Base-by-base conservation (phyloP, 2,888 invertebrate genomes). In the Aproaerema taeniolella region DNA sequence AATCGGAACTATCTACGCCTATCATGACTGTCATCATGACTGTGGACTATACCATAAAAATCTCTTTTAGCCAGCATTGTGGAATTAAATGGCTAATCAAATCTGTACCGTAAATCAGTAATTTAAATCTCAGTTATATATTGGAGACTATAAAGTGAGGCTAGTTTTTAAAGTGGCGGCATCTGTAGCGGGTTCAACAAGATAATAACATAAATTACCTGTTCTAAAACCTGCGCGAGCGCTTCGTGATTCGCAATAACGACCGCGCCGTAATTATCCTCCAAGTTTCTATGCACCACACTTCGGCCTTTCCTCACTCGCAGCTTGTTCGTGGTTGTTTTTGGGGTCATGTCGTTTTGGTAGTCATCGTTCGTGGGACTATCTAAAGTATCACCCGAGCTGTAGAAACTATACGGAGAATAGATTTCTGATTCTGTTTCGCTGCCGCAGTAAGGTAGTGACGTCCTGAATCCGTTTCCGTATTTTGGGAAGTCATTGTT, bases 211-310 rank as follows among this genome's bases (percentile, higher is more conserved):
- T 46, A 60, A 67, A 63, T 73, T 78, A 95, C 95, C 89, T 95
- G 95, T 80, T 96, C 95, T 48, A 95, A 88, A 58, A 96, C 92
- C 80, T 95, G 95, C 37, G 95, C 94, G 12, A 96, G 88, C 5
- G 95, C 95, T 78, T 96, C 95, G 66, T 95, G 95, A 85, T 96
- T 96, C 46, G 95, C 95, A 25, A 95, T 92, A 49, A 95, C 92
- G 24, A 96, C 95, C 29, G 95, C 95, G 11, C 95, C 95, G 64
- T 96, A 96, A 82, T 95, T 95, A 65, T 96, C 95, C 67, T 96
- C 95, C 47, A 96, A 88, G 67, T 92, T 95, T 63, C 91, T 93
- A 70, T 95, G 95, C 7, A 95, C 93, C 48, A 95, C 91, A 69
- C 93, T 94, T 44, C 95, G 89, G 37, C 93, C 93, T 72, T 95